These are phyloP conservation scores for Oncorhynchus clarkii DNA, from an alignment of 2,113 vertebrate species.

Conservation along the genomic window DNA sequence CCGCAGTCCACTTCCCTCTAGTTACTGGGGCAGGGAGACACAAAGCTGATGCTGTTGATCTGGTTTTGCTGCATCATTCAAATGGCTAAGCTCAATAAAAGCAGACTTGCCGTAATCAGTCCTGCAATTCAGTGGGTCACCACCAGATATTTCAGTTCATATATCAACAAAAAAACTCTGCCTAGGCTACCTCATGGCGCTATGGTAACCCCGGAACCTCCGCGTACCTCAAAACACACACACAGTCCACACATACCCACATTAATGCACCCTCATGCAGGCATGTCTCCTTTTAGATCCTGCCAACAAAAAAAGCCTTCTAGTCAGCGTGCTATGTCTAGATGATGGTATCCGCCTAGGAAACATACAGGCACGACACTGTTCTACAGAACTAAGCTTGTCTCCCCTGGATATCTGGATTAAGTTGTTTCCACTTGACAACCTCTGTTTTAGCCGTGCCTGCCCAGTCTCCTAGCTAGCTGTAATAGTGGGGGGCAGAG, in stretches of 20 bases:
- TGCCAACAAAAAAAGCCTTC: neutral
- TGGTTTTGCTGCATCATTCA: no score
- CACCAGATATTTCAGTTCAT: no score
- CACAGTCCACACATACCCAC: neutral
- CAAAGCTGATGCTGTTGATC: no score
- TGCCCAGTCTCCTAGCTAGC: neutral
- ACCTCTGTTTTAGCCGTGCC: neutral
- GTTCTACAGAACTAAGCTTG: neutral
- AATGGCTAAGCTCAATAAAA: no score
- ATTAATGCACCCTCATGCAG: neutral
- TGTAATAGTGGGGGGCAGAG: neutral
- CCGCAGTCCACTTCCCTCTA: no score
- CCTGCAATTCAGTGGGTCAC: no score
- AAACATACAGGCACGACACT: neutral
- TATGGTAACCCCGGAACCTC: neutral
- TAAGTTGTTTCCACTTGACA: conserved; percentile 22
- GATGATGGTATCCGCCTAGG: neutral
- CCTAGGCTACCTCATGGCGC: no score
- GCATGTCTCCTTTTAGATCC: neutral
- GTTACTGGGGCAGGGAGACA: no score
- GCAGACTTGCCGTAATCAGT: no score
- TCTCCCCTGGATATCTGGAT: conserved; percentile 2
- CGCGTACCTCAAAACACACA: neutral
- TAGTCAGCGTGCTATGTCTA: neutral
- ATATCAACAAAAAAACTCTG: no score